Evolutionary conservation across 2,888 invertebrate species (phyloP).

Genomic region (Enoplolaimus lenunculus): DNA sequence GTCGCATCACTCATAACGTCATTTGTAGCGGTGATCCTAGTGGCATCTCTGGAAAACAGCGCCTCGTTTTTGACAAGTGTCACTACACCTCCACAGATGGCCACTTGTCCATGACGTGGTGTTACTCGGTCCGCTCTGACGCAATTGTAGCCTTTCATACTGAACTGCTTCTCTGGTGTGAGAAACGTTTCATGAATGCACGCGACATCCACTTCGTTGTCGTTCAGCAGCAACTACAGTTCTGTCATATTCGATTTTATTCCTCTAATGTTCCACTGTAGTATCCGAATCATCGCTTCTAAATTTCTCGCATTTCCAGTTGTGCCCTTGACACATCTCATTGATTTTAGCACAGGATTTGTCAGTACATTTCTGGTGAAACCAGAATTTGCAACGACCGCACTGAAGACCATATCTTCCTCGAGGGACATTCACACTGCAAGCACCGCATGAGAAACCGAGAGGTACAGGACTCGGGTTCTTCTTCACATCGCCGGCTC

Average conservation of each 20-base stretch:
- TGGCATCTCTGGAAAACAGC: not conserved
- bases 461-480: slow-evolving; percentile 1
- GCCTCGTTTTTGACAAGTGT: not conserved
- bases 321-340: slow-evolving; percentile 1
- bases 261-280: not conserved
- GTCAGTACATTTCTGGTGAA: not conserved
- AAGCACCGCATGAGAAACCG: not conserved
- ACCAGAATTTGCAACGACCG: slow-evolving; percentile 1
- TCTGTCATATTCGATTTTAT: not conserved
- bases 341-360: not conserved
- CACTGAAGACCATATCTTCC: slow-evolving; percentile 7
- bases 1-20: not conserved
- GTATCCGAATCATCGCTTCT: not conserved
- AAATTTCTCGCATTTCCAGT: not conserved
- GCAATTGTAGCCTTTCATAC: not conserved
- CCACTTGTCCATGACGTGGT: not conserved
- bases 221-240: not conserved
- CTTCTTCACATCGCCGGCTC: not conserved
- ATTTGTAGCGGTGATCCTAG: not conserved
- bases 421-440: not conserved
- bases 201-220: not conserved
- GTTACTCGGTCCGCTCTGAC: not conserved
- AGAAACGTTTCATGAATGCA: not conserved
- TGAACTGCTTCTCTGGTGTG: not conserved
- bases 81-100: not conserved